Percentiles rank a stretch among this genome's conserved stretches.
These are phyloP conservation scores for Drosophila anomalipes DNA, from an alignment of 2,888 invertebrate genomes.

Conservation along the genomic window DNA sequence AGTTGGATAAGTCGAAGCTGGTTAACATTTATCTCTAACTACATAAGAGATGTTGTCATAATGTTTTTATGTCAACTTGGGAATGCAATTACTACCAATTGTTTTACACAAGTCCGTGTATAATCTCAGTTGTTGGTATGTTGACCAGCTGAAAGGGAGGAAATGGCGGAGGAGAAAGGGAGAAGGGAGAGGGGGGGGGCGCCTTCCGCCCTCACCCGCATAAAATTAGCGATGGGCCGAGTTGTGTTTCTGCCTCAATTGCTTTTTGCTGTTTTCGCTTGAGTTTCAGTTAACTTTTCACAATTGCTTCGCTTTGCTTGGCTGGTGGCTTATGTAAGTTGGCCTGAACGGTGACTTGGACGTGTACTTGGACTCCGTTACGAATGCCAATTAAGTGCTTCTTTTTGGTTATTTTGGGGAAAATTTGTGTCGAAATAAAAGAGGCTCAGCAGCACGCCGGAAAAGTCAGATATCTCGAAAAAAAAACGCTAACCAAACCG, in stretches of 20 bases:
- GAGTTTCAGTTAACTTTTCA: constrained; percentile 43
- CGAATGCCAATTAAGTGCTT: constrained; percentile 61
- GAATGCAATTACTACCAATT: constrained; percentile 55
- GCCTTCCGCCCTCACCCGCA: constrained; percentile 34
- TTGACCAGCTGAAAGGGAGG: constrained; percentile 14
- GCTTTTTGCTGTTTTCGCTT: constrained; percentile 32
- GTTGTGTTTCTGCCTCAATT: constrained; percentile 68
- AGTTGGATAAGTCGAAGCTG: constrained; percentile 8
- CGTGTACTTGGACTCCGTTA: constrained; percentile 49
- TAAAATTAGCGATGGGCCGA: constrained; percentile 60
- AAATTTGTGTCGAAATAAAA: constrained; percentile 44
- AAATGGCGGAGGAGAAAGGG: background rate
- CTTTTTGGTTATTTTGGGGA: constrained; percentile 15
- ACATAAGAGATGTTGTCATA: constrained; percentile 37
- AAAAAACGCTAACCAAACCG: constrained; percentile 18
- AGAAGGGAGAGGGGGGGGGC: background rate
- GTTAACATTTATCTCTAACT: constrained; percentile 4
- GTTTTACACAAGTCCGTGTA: constrained; percentile 54
- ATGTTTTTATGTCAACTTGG: constrained; percentile 30
- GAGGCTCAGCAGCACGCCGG: constrained; percentile 40
- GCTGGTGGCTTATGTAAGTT: constrained; percentile 28
- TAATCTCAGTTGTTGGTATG: constrained; percentile 27
- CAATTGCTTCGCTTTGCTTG: constrained; percentile 29
- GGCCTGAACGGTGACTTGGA: constrained; percentile 20
- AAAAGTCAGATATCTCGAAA: constrained; percentile 49